Conservation (phyloP, 2,113 vertebrate genomes). For the Xiphophorus hellerii region DNA sequence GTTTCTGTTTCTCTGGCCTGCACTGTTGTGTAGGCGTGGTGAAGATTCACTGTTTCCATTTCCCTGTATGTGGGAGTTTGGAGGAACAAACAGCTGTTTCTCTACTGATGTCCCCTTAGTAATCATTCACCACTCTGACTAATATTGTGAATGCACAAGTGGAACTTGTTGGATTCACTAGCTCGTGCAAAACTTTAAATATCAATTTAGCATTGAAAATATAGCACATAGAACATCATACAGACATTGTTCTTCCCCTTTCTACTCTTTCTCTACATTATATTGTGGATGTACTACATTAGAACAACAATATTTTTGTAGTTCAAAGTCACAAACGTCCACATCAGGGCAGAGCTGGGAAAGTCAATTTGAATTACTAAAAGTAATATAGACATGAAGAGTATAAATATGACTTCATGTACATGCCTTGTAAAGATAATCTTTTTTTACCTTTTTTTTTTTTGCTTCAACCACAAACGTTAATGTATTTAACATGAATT, state of each 20-base stretch:
- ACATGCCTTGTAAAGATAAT: background rate
- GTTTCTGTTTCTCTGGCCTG: constrained; percentile 41
- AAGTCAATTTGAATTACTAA: background rate
- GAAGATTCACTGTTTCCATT: constrained; percentile 73
- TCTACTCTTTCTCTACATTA: background rate
- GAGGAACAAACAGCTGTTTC: constrained; percentile 68
- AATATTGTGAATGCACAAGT: constrained; percentile 18
- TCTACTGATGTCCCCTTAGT: constrained; percentile 46
- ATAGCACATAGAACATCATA: background rate
- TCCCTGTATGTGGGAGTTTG: constrained; percentile 65
- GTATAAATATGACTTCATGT: background rate
- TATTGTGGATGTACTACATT: background rate
- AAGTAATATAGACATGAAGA: background rate
- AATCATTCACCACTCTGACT: constrained; percentile 14
- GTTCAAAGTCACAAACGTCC: background rate
- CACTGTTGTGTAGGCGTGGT: constrained; percentile 40
- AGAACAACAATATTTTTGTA: background rate
- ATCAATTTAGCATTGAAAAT: background rate
- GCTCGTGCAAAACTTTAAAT: constrained; percentile 12
- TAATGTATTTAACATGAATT: too few species aligned
- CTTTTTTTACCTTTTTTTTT: too few species aligned
- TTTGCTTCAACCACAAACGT: too few species aligned
- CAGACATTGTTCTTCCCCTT: background rate
- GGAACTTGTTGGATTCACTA: background rate
- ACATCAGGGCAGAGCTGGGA: background rate